phyloP scores from a whole-genome alignment of 2,113 vertebrate genomes.

The Hymenochirus boettgeri region DNA sequence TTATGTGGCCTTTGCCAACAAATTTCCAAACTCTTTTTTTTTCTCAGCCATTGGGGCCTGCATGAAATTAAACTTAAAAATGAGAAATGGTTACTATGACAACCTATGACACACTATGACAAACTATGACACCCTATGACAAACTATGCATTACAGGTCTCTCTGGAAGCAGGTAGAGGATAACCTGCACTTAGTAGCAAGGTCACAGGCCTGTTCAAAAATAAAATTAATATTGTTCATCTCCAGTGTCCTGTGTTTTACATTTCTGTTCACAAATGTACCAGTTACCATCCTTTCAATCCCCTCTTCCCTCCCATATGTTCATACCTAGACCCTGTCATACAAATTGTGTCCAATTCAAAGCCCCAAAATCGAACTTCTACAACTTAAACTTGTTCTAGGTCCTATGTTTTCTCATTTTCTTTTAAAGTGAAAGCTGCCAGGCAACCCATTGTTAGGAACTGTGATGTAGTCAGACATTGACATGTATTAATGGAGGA shows the following conservation, averaged over 20 bases:
- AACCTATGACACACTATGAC: slow-evolving; percentile 12
- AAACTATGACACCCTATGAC: not conserved
- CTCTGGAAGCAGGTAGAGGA: slow-evolving; percentile 16
- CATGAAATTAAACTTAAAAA: slow-evolving; percentile 17
- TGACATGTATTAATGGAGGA: too few species aligned
- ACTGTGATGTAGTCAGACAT: too few species aligned
- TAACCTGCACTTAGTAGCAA: slow-evolving; percentile 13
- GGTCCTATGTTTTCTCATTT: too few species aligned
- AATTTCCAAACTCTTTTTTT: slow-evolving; percentile 44
- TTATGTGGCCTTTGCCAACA: slow-evolving; percentile 75
- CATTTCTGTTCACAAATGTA: not conserved
- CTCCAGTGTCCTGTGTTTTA: slow-evolving; percentile 14
- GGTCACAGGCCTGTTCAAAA: slow-evolving; percentile 9
- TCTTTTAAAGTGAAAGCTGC: too few species aligned
- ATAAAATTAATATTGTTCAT: not conserved
- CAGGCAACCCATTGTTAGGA: too few species aligned
- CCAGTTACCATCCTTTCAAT: not conserved
- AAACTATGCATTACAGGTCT: slow-evolving; percentile 38
- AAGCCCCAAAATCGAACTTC: too few species aligned
- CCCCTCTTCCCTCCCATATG: not conserved
- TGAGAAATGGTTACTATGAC: too few species aligned
- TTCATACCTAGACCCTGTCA: too few species aligned
- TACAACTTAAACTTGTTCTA: too few species aligned
- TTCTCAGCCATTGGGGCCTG: slow-evolving; percentile 27
- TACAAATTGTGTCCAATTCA: too few species aligned